These are phyloP conservation scores for Rhea pennata DNA, from an alignment of 2,113 vertebrate genomes.

Conservation along the genomic window DNA sequence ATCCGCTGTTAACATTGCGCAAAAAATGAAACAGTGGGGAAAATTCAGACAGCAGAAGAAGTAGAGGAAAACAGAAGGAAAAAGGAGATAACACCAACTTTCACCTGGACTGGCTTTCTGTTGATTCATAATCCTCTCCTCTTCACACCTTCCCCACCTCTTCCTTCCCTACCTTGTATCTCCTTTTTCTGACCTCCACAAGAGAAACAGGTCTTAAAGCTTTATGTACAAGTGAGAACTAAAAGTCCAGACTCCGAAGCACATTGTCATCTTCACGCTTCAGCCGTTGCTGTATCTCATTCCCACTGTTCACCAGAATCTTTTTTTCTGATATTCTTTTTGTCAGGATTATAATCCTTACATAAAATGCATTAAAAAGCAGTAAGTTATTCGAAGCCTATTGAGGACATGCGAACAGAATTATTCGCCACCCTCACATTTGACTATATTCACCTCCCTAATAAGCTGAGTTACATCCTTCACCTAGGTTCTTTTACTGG, in stretches of 20 bases:
- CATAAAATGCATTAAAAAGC: neutral
- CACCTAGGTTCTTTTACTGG: neutral
- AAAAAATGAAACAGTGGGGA: neutral
- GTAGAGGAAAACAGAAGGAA: neutral
- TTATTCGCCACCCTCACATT: neutral
- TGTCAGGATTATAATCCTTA: neutral
- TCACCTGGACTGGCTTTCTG: neutral
- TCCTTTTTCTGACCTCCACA: neutral
- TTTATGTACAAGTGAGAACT: neutral
- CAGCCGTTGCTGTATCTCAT: neutral
- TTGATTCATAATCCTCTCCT: neutral
- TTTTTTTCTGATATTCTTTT: neutral
- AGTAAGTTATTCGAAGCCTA: neutral
- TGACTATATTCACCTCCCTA: neutral
- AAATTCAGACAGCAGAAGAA: neutral
- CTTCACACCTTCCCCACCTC: neutral
- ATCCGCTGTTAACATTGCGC: neutral
- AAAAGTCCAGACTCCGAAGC: neutral
- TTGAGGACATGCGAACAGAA: neutral
- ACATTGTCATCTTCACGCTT: neutral
- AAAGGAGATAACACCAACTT: constrained; percentile 3
- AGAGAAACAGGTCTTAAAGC: neutral
- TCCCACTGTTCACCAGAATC: neutral
- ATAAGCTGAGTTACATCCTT: neutral
- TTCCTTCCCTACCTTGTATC: neutral